These are phyloP conservation scores for Rotaria macrura DNA, from an alignment of 2,888 invertebrate genomes.

Conservation along the genomic window DNA sequence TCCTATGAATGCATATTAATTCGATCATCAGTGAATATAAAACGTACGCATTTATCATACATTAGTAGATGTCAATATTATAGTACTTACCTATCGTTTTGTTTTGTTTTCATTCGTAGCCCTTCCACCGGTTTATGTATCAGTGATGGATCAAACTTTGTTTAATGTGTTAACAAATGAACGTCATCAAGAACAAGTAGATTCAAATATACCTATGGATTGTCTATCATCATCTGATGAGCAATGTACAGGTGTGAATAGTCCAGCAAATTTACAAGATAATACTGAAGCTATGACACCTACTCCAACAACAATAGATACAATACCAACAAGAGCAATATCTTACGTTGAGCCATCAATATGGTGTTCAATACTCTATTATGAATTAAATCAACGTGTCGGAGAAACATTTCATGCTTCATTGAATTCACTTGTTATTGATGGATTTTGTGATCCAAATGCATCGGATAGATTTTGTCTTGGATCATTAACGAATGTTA, in stretches of 20 bases:
- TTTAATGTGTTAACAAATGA: not conserved
- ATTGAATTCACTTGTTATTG: constrained; percentile 66
- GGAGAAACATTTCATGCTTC: constrained; percentile 67
- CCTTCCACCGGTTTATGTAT: not conserved
- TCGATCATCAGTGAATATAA: too few relatives aligned
- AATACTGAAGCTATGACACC: not conserved
- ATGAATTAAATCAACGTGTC: constrained; percentile 90
- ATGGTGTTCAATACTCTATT: constrained; percentile 97
- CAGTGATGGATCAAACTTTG: not conserved
- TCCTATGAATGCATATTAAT: too few relatives aligned
- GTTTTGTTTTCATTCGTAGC: not conserved
- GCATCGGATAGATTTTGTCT: constrained; percentile 90
- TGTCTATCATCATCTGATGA: not conserved
- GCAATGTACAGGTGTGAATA: not conserved
- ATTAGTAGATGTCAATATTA: too few relatives aligned
- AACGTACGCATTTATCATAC: too few relatives aligned
- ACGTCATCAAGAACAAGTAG: not conserved
- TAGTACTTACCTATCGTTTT: too few relatives aligned
- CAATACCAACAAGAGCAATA: constrained; percentile 6
- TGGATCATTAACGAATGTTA: constrained; percentile 92
- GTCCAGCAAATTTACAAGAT: constrained; percentile 4
- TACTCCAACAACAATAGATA: not conserved
- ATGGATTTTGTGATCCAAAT: constrained; percentile 95
- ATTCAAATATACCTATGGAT: not conserved
- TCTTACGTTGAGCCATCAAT: constrained; percentile 72